Percentiles rank a stretch among this genome's conserved stretches.
Conservation (phyloP, 2,113 vertebrate genomes). For the Paraplagusia blochii region DNA sequence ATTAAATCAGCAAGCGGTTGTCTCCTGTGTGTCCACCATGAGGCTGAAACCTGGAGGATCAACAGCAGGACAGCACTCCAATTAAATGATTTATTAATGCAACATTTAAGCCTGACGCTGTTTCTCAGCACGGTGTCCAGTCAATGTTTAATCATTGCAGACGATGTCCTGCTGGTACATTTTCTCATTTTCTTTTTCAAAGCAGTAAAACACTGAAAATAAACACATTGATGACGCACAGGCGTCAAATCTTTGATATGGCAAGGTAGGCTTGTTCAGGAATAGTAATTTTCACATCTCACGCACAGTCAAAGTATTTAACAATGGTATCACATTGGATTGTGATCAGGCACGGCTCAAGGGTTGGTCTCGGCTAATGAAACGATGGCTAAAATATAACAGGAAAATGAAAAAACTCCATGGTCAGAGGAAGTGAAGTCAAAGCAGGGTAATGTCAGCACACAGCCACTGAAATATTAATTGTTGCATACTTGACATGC, state of each 20-base stretch:
- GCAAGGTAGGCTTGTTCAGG: background rate
- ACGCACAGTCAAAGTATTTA: background rate
- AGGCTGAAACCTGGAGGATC: background rate
- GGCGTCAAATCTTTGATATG: too few species aligned
- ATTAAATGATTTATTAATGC: slow-evolving; percentile 12
- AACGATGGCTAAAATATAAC: background rate
- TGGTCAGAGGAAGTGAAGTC: background rate
- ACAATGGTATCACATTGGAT: slow-evolving; percentile 2
- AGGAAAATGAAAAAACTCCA: background rate
- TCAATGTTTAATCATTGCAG: background rate
- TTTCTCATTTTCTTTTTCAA: background rate
- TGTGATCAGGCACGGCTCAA: slow-evolving; percentile 2
- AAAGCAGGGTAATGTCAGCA: background rate
- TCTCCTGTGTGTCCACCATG: background rate
- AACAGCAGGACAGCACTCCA: slow-evolving; percentile 1
- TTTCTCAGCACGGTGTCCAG: background rate
- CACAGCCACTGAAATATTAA: slow-evolving; percentile 9
- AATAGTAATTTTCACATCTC: background rate
- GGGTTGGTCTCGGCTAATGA: slow-evolving; percentile 1
- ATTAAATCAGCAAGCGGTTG: background rate
- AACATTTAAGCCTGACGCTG: background rate
- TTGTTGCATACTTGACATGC: slow-evolving; percentile 8
- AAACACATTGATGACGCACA: background rate
- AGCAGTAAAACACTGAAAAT: background rate
- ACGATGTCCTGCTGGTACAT: background rate